Evolutionary conservation across 2,797 vertebrate species (phyloP).

Genomic region (Enteromius afrohamiltoni): DNA sequence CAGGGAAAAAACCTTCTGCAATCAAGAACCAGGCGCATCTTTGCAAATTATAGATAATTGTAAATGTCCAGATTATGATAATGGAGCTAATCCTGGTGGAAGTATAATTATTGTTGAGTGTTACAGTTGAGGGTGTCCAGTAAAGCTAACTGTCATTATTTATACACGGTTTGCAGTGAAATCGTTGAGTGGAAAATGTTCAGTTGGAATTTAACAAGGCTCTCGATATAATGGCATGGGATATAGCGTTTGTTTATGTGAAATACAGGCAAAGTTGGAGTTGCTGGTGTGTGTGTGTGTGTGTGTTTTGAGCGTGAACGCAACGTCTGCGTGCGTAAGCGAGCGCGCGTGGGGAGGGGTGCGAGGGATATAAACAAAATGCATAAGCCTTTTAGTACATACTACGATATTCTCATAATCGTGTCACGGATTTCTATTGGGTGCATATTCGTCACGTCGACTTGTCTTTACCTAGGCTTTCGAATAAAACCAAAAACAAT

Average conservation of each 20-base stretch:
- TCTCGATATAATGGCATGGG: conserved; percentile 93
- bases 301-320: conserved; percentile 26
- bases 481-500: not conserved
- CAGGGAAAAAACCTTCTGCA: conserved; percentile 92
- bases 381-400: conserved; percentile 5
- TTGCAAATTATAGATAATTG: conserved; percentile 99
- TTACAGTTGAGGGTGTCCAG: conserved; percentile 99
- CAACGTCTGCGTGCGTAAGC: conserved; percentile 37
- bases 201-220: conserved; percentile 94
- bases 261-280: conserved; percentile 37
- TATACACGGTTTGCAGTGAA: conserved; percentile 95
- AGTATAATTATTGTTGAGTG: conserved; percentile 99
- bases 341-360: conserved; percentile 40
- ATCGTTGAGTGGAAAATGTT: conserved; percentile 97
- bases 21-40: conserved; percentile 99
- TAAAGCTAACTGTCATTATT: conserved; percentile 99
- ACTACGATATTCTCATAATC: not conserved
- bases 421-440: not conserved
- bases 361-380: conserved; percentile 7
- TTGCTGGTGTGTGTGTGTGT: conserved; percentile 34
- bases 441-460: not conserved
- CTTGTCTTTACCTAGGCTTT: not conserved
- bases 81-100: conserved; percentile 99
- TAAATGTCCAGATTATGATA: conserved; percentile 99
- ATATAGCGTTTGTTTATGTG: conserved; percentile 68